These are phyloP conservation scores for Dolichomitus sp. DNA, from an alignment of 2,888 invertebrate genomes.

Conservation along the genomic window DNA sequence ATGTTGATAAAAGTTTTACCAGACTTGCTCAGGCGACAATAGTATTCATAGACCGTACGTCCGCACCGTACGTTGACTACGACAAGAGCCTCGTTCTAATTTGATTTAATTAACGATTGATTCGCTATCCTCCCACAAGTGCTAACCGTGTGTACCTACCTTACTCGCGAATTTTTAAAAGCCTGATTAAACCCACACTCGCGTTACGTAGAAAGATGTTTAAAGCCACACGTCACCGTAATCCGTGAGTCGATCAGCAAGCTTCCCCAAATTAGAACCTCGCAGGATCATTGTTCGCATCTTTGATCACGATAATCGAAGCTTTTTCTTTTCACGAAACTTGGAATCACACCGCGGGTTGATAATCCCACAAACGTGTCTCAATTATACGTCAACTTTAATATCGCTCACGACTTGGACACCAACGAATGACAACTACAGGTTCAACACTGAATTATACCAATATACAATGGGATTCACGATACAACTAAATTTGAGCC, in stretches of 20 bases:
- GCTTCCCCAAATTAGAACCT: slow-evolving; percentile 62
- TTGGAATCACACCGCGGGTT: background rate
- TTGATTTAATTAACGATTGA: slow-evolving; percentile 50
- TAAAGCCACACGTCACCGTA: slow-evolving; percentile 66
- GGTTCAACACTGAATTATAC: slow-evolving; percentile 8
- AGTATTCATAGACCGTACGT: slow-evolving; percentile 41
- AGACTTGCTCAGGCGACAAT: slow-evolving; percentile 53
- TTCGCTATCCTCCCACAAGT: slow-evolving; percentile 32
- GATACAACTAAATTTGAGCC: slow-evolving; percentile 21
- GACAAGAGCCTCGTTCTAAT: slow-evolving; percentile 35
- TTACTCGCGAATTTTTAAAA: slow-evolving; percentile 28
- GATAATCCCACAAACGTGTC: background rate
- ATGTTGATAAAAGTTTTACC: slow-evolving; percentile 77
- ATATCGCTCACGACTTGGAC: background rate
- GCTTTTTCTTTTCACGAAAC: no score
- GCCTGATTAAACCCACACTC: slow-evolving; percentile 23
- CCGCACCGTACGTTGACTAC: slow-evolving; percentile 14
- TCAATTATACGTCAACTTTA: background rate
- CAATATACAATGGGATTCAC: slow-evolving; percentile 19
- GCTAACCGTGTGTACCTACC: slow-evolving; percentile 27
- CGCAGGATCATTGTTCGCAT: slow-evolving; percentile 63
- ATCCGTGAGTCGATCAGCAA: slow-evolving; percentile 52
- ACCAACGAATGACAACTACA: background rate
- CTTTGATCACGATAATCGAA: slow-evolving; percentile 5
- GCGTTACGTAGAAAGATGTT: slow-evolving; percentile 6